Conservation (phyloP, 1,140 invertebrate genomes). For the Eumaeus atala region DNA sequence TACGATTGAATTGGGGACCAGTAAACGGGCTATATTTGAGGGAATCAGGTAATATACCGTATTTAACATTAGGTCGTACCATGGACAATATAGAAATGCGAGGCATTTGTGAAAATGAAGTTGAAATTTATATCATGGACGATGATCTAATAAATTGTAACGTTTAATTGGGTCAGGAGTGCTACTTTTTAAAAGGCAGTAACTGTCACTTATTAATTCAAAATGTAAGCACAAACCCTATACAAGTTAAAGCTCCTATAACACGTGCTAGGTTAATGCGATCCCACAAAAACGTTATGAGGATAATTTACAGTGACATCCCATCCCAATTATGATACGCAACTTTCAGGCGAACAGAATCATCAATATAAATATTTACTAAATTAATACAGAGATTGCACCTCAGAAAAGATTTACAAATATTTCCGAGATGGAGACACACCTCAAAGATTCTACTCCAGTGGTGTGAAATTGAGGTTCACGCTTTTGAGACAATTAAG, state of each 20-base stretch:
- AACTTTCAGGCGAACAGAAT: slow-evolving; percentile 13
- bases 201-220: too few relatives aligned
- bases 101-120: slow-evolving; percentile 3
- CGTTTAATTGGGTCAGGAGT: slow-evolving; percentile 14
- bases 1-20: not conserved
- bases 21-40: not conserved
- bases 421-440: slow-evolving; percentile 1
- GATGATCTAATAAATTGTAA: slow-evolving; percentile 7
- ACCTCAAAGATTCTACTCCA: not conserved
- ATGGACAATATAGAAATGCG: slow-evolving; percentile 7
- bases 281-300: not conserved
- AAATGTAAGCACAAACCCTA: slow-evolving; percentile 13
- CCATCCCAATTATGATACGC: slow-evolving; percentile 7
- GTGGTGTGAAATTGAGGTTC: too few relatives aligned
- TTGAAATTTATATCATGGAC: slow-evolving; percentile 7
- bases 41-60: not conserved
- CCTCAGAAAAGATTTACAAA: slow-evolving; percentile 3
- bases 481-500: too few relatives aligned
- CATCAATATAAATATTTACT: not conserved
- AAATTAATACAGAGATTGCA: not conserved
- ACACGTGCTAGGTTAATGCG: too few relatives aligned
- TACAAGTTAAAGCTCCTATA: not conserved
- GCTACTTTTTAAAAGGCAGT: too few relatives aligned
- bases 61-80: not conserved
- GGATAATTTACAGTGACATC: not conserved